Evolutionary conservation across 23 tunicate species (phyloP).

Genomic region (Phallusia fumigata): DNA sequence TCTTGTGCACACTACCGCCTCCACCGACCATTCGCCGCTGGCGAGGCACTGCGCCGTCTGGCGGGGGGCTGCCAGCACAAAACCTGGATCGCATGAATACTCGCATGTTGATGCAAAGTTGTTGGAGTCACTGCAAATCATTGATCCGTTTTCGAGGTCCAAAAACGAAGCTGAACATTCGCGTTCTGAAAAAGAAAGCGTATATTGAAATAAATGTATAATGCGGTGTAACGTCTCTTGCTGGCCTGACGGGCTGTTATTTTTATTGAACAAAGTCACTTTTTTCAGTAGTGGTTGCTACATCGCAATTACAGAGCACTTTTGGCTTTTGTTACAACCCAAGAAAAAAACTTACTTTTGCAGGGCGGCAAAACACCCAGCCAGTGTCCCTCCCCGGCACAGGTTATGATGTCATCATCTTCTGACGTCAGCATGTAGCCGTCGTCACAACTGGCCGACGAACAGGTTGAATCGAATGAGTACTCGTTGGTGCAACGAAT

Average conservation of each 20-base stretch:
- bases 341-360: constrained; percentile 25
- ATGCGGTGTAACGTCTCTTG: too few relatives aligned
- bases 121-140: constrained; percentile 43
- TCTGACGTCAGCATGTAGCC: constrained; percentile 19
- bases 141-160: constrained; percentile 38
- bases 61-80: constrained; percentile 12
- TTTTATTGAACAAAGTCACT: too few relatives aligned
- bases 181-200: constrained; percentile 27
- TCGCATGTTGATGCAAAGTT: constrained; percentile 55
- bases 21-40: constrained; percentile 36
- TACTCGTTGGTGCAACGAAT: constrained; percentile 42
- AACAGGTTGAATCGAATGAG: constrained; percentile 53
- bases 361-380: constrained; percentile 32
- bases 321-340: too few relatives aligned
- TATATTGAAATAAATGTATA: too few relatives aligned
- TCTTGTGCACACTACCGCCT: constrained; percentile 27
- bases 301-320: too few relatives aligned
- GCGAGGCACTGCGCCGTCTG: constrained; percentile 31
- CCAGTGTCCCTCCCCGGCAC: constrained; percentile 50
- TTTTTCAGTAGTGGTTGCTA: too few relatives aligned
- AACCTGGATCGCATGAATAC: constrained; percentile 46
- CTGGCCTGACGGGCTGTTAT: too few relatives aligned
- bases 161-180: constrained; percentile 31
- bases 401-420: constrained; percentile 25
- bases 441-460: constrained; percentile 18